Base-by-base conservation (phyloP, 2,113 vertebrate genomes). In the Brachionichthys hirsutus region DNA sequence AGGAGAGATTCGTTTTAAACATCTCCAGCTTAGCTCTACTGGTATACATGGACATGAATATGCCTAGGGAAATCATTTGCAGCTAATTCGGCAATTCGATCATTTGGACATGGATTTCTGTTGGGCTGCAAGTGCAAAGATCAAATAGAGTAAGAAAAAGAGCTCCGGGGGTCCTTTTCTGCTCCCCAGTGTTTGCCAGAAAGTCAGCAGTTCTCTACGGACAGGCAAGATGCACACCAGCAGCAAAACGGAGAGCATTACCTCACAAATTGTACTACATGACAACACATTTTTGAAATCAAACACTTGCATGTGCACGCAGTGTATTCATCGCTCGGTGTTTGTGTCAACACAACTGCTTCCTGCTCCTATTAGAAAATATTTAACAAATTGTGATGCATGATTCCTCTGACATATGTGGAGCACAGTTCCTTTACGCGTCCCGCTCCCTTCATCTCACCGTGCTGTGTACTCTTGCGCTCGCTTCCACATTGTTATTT, bases 1-100 rank as follows among this genome's bases (percentile, higher is more conserved):
- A 54, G 70, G 62, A 62, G 73, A 74, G 66, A 71, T 74, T 75
- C 17, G 1, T 71, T 80, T 82, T 74, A 64, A 78, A 80, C 69
- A 70, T 82, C 56, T 73, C 75, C 74, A 65, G 76, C 81, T 78
- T 51, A 75, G 60, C 75, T 75, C 50, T 36, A 49, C 75, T 66
- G 52, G 43, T 66, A 24, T 44, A 77, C 68, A 73, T 62, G 62
- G 65, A 61, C 54, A 73, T 45, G 38, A 74, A 80, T 55, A 63
- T 49, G 79, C 79, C 87, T 58, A 11, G 78, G 84, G 87, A 87
- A 77, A 80, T 85, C 67, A 86, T 86, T 85, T 84, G 59, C 74
- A 69, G 78, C 68, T 70, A 82, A 85, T 85, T 88, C 71, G 70
- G 79, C 74, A 75, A 62, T 63, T 57, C 60, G 57, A 80, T 84